Conservation (phyloP, 2,888 invertebrate species). For the Lepidonotus clava region DNA sequence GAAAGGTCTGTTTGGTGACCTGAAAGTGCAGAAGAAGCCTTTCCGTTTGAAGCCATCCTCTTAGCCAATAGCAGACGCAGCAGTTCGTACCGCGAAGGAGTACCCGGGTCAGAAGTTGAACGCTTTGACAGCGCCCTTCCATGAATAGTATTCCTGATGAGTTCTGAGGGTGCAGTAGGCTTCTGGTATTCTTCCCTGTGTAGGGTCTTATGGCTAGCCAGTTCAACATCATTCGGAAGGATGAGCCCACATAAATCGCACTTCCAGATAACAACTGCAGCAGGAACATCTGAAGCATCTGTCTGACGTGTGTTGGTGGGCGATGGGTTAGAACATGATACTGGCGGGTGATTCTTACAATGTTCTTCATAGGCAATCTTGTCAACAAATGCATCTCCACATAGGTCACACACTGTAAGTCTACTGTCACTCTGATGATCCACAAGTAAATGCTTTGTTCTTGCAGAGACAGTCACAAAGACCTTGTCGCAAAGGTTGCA, state of each 20-base stretch:
- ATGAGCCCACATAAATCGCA: slow-evolving; percentile 37
- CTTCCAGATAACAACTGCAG: slow-evolving; percentile 11
- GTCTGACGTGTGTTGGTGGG: background rate
- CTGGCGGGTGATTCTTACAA: background rate
- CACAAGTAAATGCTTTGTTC: background rate
- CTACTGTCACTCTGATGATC: slow-evolving; percentile 18
- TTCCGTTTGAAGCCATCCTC: slow-evolving; percentile 24
- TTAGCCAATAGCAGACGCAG: background rate
- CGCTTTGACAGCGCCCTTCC: background rate
- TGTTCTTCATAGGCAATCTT: slow-evolving; percentile 14
- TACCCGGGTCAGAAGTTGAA: background rate
- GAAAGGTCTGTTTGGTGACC: background rate
- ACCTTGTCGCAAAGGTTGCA: slow-evolving; percentile 26
- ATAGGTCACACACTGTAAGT: background rate
- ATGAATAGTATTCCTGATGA: background rate
- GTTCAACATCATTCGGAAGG: slow-evolving; percentile 13
- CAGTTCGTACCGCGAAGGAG: slow-evolving; percentile 13
- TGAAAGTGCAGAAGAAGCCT: no score
- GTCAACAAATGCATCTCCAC: slow-evolving; percentile 32
- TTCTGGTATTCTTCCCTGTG: background rate
- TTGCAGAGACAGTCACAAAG: background rate
- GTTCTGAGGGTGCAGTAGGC: background rate
- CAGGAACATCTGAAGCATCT: background rate
- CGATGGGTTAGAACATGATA: background rate
- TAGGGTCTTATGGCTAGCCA: background rate